Evolutionary conservation across 2,888 invertebrate genomes (phyloP).

Genomic region (Lucinisca nassula): DNA sequence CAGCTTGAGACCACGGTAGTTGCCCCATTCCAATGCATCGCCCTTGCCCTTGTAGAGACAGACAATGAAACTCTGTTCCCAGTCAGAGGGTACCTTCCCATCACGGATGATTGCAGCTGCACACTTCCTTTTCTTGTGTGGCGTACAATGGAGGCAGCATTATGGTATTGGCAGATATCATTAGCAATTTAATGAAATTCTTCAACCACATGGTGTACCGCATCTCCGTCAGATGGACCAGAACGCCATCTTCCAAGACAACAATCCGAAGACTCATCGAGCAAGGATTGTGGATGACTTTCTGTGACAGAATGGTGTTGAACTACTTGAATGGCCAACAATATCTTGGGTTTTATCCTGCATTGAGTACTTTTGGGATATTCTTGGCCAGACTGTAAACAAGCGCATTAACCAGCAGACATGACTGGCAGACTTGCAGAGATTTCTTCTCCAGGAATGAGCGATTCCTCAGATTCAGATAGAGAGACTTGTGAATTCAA

Average conservation of each 20-base stretch:
- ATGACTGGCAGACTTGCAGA: neutral
- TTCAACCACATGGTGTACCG: neutral
- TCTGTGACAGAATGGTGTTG: neutral
- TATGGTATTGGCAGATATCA: neutral
- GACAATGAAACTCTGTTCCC: no score
- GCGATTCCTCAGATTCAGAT: neutral
- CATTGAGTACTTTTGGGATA: neutral
- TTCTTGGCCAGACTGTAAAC: neutral
- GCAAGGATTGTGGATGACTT: neutral
- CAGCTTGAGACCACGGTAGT: no score
- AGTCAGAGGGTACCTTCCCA: no score
- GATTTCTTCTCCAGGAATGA: neutral
- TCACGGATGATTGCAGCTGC: no score
- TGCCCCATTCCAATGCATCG: no score
- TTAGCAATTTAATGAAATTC: neutral
- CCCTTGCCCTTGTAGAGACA: no score
- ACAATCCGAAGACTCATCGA: slow-evolving; percentile 7
- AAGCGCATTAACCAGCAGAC: neutral
- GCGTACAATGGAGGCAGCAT: neutral
- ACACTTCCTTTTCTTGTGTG: no score
- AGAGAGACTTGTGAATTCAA: neutral
- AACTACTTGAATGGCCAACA: neutral
- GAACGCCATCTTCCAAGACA: neutral
- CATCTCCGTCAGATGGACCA: neutral
- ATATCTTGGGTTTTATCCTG: neutral